Conservation (phyloP, 1,140 invertebrate genomes). For the Bradysia coprophila region DNA sequence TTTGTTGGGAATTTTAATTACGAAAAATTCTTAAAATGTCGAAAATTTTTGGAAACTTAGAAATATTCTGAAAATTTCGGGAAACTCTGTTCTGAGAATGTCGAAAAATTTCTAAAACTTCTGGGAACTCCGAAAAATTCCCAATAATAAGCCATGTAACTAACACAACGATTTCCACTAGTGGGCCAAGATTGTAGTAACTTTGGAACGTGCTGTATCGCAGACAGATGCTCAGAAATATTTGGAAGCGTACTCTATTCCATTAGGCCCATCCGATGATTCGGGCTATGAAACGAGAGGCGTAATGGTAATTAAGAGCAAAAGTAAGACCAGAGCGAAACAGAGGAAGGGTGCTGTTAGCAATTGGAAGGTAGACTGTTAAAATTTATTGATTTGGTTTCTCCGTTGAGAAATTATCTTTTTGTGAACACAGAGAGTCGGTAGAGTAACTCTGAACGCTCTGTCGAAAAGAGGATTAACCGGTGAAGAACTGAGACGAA, state of each 20-base stretch:
- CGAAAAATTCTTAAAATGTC: no score
- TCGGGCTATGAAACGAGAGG: conserved; percentile 68
- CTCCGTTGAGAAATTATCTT: no score
- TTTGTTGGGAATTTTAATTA: no score
- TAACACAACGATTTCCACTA: no score
- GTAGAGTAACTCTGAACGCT: conserved; percentile 70
- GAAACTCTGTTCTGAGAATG: no score
- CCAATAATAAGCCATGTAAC: no score
- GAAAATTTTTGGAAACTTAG: no score
- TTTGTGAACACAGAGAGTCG: conserved; percentile 44
- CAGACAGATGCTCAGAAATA: conserved; percentile 76
- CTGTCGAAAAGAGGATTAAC: conserved; percentile 65
- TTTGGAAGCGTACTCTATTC: conserved; percentile 89
- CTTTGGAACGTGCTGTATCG: conserved; percentile 79
- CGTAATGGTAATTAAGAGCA: conserved; percentile 95
- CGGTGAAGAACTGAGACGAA: conserved; percentile 60
- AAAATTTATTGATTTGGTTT: no score
- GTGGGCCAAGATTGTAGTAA: conserved; percentile 97
- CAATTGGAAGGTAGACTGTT: conserved; percentile 79
- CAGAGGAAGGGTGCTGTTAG: conserved; percentile 89
- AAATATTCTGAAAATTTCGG: no score
- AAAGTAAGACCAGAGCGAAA: conserved; percentile 87
- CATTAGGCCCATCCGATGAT: conserved; percentile 65
- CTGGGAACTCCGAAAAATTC: neutral
- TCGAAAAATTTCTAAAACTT: no score